Conservation (phyloP, 2,888 invertebrate species). For the Leptopterna dolabrata region DNA sequence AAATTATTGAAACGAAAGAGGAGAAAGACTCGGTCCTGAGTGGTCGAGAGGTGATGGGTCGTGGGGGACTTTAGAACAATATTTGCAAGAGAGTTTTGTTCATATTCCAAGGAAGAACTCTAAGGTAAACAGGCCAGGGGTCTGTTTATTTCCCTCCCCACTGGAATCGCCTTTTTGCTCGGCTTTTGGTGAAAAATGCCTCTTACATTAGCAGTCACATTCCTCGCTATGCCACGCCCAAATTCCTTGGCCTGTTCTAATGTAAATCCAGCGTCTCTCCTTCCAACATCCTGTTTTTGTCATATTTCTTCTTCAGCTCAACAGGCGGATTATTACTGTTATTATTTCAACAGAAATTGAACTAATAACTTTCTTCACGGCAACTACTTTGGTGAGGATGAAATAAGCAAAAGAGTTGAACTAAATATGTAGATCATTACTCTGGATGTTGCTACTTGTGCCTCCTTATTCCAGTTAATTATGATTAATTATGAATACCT, state of each 20-base stretch:
- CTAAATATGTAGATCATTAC: too few species aligned
- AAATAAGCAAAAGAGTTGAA: too few species aligned
- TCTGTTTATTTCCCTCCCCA: neutral
- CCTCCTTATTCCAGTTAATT: too few species aligned
- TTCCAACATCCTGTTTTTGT: neutral
- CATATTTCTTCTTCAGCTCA: neutral
- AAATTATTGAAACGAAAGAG: neutral
- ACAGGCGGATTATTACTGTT: too few species aligned
- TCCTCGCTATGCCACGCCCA: neutral
- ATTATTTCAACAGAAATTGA: too few species aligned
- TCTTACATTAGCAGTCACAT: neutral
- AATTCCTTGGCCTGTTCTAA: neutral
- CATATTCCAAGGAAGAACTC: slow-evolving; percentile 32
- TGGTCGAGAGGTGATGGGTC: neutral
- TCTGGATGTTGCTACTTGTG: too few species aligned
- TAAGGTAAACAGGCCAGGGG: neutral
- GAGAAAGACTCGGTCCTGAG: neutral
- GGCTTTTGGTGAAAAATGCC: neutral
- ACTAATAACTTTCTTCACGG: too few species aligned
- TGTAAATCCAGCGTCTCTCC: neutral
- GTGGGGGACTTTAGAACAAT: neutral
- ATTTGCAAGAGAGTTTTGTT: slow-evolving; percentile 27
- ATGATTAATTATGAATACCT: too few species aligned
- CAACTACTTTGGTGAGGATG: too few species aligned
- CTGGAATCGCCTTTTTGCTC: neutral